These are phyloP conservation scores for Hypotaenidia philippensis DNA, from an alignment of 2,797 vertebrate genomes.

Conservation along the genomic window DNA sequence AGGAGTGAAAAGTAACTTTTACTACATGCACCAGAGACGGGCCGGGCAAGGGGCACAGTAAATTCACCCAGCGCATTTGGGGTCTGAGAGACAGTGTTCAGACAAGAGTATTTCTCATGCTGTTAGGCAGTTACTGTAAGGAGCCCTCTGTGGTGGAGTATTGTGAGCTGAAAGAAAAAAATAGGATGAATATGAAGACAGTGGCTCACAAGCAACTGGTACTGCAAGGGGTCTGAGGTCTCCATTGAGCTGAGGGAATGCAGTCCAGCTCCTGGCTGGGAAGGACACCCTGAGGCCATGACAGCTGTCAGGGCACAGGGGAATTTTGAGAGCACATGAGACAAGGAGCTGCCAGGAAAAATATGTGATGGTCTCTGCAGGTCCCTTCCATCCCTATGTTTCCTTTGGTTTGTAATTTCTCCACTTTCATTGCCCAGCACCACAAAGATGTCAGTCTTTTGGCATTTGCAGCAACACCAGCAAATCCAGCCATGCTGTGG, in stretches of 20 bases:
- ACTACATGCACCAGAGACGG: neutral
- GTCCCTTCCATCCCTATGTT: neutral
- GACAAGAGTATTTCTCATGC: fast-evolving
- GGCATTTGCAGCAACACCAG: neutral
- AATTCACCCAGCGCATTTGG: neutral
- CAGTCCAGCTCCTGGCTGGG: neutral
- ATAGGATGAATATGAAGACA: neutral
- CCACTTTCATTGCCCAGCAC: neutral
- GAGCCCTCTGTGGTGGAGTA: neutral
- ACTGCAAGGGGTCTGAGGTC: neutral
- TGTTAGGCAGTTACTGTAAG: neutral
- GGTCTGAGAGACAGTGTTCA: neutral
- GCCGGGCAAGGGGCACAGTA: neutral
- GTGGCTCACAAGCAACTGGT: neutral
- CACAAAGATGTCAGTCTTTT: neutral
- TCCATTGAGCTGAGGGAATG: fast-evolving
- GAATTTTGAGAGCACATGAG: neutral
- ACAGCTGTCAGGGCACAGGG: neutral
- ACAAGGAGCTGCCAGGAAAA: neutral
- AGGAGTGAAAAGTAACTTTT: neutral
- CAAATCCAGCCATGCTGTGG: neutral
- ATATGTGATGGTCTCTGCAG: neutral
- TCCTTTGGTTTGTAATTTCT: neutral
- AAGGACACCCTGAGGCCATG: neutral
- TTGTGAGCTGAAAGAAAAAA: neutral